Percentiles rank a stretch among this genome's conserved stretches.
phyloP scores from a whole-genome alignment of 1,140 invertebrate genomes.

The Heliconius hewitsoni region DNA sequence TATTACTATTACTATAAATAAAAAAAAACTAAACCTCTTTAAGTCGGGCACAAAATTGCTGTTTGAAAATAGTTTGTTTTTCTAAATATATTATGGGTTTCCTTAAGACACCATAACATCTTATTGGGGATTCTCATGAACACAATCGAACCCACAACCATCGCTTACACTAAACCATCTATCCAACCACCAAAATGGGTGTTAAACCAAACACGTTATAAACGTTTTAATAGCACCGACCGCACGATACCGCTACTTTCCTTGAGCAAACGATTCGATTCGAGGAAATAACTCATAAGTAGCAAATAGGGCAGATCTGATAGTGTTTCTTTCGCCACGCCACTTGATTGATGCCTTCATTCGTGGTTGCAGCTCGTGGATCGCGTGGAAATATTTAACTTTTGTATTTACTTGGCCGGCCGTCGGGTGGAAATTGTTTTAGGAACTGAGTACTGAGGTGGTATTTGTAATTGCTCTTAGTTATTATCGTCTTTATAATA shows the following conservation, averaged over 20 bases:
- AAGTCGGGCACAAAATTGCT: no score
- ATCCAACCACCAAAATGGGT: background rate
- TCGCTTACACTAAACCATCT: background rate
- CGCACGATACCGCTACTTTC: conserved; percentile 9
- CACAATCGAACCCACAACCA: no score
- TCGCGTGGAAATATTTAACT: conserved; percentile 19
- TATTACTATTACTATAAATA: background rate
- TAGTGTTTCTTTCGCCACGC: conserved; percentile 61
- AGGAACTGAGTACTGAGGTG: background rate
- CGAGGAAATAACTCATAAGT: conserved; percentile 68
- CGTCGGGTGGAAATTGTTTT: background rate
- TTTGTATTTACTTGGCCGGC: background rate
- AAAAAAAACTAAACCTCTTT: no score
- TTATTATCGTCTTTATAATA: background rate
- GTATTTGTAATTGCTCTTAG: background rate
- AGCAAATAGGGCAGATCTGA: conserved; percentile 67
- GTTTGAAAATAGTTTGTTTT: no score
- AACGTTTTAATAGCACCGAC: background rate
- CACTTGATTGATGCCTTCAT: conserved; percentile 71
- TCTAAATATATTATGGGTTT: no score
- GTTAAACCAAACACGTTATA: background rate
- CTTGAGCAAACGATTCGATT: conserved; percentile 47
- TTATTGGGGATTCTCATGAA: no score
- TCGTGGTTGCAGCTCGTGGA: conserved; percentile 31
- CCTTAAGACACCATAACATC: no score